Conservation (phyloP, 2,888 invertebrate species). For the Drosophila trichaetosa region DNA sequence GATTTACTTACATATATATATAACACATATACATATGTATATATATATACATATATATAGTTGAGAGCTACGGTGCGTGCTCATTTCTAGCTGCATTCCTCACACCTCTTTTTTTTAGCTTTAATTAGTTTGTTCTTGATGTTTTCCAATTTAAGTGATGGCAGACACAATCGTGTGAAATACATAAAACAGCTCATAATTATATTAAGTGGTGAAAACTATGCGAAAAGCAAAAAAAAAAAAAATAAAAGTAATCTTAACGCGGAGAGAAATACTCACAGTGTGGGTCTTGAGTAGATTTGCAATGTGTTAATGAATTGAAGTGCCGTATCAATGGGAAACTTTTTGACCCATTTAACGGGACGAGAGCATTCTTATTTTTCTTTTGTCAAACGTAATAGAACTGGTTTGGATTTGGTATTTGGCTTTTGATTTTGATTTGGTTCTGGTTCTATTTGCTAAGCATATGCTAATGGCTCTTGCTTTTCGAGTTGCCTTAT, state of each 20-base stretch:
- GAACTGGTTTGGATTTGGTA: slow-evolving; percentile 28
- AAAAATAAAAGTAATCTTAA: slow-evolving; percentile 1
- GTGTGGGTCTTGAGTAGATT: not conserved
- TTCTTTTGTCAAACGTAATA: slow-evolving; percentile 42
- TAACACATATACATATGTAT: not conserved
- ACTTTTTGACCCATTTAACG: slow-evolving; percentile 58
- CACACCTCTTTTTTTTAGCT: slow-evolving; percentile 36
- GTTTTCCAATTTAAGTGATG: slow-evolving; percentile 1
- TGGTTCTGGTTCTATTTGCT: slow-evolving; percentile 48
- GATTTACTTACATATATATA: not conserved
- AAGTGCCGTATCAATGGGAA: slow-evolving; percentile 53
- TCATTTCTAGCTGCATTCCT: slow-evolving; percentile 60
- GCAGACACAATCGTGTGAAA: slow-evolving; percentile 41
- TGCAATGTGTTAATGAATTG: slow-evolving; percentile 61
- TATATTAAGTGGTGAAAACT: slow-evolving; percentile 11
- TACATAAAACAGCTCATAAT: slow-evolving; percentile 17
- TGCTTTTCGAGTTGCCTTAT: slow-evolving; percentile 46
- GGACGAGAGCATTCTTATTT: slow-evolving; percentile 13
- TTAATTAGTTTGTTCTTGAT: slow-evolving; percentile 55
- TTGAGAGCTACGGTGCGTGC: slow-evolving; percentile 47
- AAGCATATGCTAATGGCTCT: slow-evolving; percentile 74
- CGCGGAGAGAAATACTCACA: slow-evolving; percentile 11
- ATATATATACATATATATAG: not conserved
- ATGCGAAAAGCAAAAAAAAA: slow-evolving; percentile 15
- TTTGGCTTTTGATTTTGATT: slow-evolving; percentile 25